Evolutionary conservation across 37 sponge, comb jelly and placozoan genomes (phyloP).

Genomic region (Geodia barretti): DNA sequence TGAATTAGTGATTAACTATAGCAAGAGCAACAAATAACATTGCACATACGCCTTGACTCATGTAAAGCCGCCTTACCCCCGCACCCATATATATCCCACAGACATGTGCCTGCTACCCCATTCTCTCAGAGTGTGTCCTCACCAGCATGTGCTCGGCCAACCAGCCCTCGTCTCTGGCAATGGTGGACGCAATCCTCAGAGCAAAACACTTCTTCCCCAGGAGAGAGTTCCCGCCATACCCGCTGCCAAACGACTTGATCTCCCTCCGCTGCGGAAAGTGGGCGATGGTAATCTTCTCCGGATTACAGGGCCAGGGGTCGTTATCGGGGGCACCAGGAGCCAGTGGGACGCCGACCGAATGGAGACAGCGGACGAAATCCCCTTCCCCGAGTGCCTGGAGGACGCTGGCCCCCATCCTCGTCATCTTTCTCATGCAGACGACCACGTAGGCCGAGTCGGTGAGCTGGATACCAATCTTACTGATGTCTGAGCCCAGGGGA

Average conservation of each 20-base stretch:
- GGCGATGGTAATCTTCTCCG: conserved; percentile 75
- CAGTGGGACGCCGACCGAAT: conserved; percentile 85
- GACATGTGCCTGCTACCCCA: too few relatives aligned
- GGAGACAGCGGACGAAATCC: conserved; percentile 85
- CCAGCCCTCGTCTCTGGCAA: conserved; percentile 89
- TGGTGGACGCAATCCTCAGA: conserved; percentile 76
- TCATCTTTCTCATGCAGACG: conserved; percentile 91
- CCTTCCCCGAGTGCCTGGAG: conserved; percentile 54
- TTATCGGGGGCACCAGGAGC: conserved; percentile 33
- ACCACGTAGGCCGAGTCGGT: conserved; percentile 94
- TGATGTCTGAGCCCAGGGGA: conserved; percentile 87
- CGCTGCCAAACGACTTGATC: conserved; percentile 91
- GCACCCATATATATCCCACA: too few relatives aligned
- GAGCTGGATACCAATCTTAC: conserved; percentile 92
- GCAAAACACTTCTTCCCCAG: conserved; percentile 99
- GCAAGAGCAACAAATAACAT: background rate
- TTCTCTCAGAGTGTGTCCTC: conserved; percentile 15
- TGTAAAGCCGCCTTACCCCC: too few relatives aligned
- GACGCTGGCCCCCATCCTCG: conserved; percentile 75
- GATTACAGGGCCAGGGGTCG: conserved; percentile 92
- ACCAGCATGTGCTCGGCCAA: conserved; percentile 98
- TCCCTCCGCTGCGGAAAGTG: conserved; percentile 85
- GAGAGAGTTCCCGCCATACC: conserved; percentile 95
- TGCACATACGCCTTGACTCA: too few relatives aligned
- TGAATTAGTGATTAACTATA: background rate